phyloP scores from a whole-genome alignment of 2,888 invertebrate genomes.

The Abscondita cerata region DNA sequence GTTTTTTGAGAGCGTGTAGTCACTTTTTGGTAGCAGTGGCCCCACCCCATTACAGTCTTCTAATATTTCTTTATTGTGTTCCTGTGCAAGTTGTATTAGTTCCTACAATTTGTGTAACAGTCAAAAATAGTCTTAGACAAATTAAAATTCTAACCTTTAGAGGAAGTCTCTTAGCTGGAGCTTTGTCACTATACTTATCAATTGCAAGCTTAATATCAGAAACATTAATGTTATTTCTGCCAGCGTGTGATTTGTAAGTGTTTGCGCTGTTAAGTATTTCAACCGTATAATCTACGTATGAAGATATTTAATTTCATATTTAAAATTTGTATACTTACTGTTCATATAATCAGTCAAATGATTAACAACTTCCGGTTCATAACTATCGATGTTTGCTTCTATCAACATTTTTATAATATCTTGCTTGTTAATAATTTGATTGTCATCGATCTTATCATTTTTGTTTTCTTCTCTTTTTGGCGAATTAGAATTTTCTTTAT shows the following conservation, averaged over 20 bases:
- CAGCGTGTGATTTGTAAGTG: constrained; percentile 27
- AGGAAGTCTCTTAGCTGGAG: constrained; percentile 15
- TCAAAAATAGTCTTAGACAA: neutral
- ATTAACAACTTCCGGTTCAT: constrained; percentile 23
- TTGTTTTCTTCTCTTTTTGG: neutral
- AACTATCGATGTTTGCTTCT: constrained; percentile 20
- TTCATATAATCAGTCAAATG: constrained; percentile 24
- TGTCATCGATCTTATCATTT: neutral
- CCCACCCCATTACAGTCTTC: constrained; percentile 17
- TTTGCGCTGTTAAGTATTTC: constrained; percentile 27
- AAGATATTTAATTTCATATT: neutral
- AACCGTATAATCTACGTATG: constrained; percentile 27
- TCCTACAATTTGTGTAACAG: constrained; percentile 22
- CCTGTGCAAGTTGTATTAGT: constrained; percentile 29
- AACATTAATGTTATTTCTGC: constrained; percentile 20
- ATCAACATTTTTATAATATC: constrained; percentile 10
- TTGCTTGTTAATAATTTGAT: neutral
- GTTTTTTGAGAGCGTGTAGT: constrained; percentile 10
- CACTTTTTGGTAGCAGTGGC: constrained; percentile 25
- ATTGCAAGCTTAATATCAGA: constrained; percentile 29
- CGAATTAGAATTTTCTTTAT: no score
- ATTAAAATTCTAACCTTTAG: constrained; percentile 8
- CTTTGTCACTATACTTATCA: neutral
- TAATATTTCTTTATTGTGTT: constrained; percentile 29
- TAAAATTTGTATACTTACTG: constrained; percentile 19